Base-by-base conservation (phyloP, 2,797 vertebrate genomes). In the Phoxinus dragarum region DNA sequence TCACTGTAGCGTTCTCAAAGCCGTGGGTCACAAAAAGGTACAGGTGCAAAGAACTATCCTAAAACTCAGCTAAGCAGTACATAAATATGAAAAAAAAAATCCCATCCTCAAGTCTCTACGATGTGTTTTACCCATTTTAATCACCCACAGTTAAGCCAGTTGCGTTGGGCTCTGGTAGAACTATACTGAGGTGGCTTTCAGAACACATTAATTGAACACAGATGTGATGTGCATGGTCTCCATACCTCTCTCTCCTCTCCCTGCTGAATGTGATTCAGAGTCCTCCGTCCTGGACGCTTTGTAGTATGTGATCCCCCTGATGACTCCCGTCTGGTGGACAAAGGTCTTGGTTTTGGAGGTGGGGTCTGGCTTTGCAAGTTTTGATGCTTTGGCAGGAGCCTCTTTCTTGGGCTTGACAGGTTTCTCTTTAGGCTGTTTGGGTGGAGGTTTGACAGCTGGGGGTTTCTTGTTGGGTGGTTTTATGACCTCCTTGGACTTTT, bases 241-340 rank as follows among this genome's bases (percentile, higher is more conserved):
- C 64, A 31, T 54, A 89, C 87, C 72, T 54, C 11, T 90, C 95
- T 96, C 92, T 95, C 95, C 96, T 78, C 92, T 96, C 90, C 91
- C 89, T 88, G 91, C 69, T 0, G 89, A 85, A 2, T 84, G 12
- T 1, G 91, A 91, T 75, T 96, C 95, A 0, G 92, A 91, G 0
- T 83, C 92, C 0, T 95, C 96, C 0, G 56, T 90, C 86, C 94
- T 95, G 88, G 94, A 92, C 0, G 97, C 96, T 92, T 99, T 99
- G 95, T 99, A 99, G 95, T 99, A 99, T 0, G 98, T 98, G 92
- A 99, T 95, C 88, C 97, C 97, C 77, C 97, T 94, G 87, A 98
- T 94, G 86, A 98, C 95, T 0, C 97, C 96, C 0, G 96, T 96
- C 93, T 97, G 97, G 84, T 97, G 96, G 0, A 91, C 94, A 4